These are phyloP conservation scores for Onychomys torridus DNA, from an alignment of 2,797 vertebrate genomes.

Conservation along the genomic window DNA sequence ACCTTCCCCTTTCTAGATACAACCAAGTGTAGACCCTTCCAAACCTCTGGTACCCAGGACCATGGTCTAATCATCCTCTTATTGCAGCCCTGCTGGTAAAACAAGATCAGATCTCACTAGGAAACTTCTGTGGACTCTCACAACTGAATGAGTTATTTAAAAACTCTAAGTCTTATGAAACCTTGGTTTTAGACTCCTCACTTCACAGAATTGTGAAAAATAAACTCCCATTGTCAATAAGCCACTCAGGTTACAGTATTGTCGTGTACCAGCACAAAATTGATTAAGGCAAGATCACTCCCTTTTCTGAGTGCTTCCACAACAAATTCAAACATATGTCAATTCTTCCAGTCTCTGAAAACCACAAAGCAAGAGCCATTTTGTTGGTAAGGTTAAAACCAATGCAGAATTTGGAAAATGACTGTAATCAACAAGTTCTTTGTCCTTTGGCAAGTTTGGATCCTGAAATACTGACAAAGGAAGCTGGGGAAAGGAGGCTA, in stretches of 20 bases:
- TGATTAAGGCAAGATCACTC: background rate
- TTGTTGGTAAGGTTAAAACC: constrained; percentile 62
- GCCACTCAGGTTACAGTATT: background rate
- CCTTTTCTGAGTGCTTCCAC: background rate
- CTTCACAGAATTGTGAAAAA: background rate
- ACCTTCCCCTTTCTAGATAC: no score
- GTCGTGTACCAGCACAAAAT: background rate
- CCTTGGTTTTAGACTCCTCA: background rate
- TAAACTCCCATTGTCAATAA: background rate
- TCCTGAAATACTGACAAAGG: constrained; percentile 73
- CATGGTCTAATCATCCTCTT: no score
- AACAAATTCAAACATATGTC: background rate
- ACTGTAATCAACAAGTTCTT: constrained; percentile 59
- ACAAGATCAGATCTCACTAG: no score
- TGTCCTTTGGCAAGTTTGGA: constrained; percentile 66
- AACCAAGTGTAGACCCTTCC: no score
- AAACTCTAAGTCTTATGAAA: background rate
- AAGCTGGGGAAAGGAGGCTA: constrained; percentile 28
- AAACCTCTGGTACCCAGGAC: no score
- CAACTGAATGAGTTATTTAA: background rate
- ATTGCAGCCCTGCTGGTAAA: no score
- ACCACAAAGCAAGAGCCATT: constrained; percentile 65
- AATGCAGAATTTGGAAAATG: constrained; percentile 60
- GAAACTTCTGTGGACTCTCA: no score
- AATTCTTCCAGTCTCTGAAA: constrained; percentile 14